Evolutionary conservation across 2,888 invertebrate genomes (phyloP).

Genomic region (Callyntrura sp.): DNA sequence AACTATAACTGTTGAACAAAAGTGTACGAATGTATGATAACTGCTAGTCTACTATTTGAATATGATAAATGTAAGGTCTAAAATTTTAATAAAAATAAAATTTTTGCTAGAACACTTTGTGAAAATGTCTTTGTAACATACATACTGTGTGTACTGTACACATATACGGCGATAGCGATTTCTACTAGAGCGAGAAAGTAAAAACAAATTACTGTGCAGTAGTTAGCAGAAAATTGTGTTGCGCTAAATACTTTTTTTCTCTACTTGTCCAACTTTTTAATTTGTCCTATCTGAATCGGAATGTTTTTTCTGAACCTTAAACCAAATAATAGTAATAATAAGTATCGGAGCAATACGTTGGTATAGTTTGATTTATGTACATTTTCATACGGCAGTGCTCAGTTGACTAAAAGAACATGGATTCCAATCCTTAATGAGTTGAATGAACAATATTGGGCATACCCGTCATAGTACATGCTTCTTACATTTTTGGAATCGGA

Average conservation of each 20-base stretch:
- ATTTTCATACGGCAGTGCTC: conserved; percentile 78
- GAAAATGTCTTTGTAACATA: conserved; percentile 6
- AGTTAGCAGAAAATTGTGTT: background rate
- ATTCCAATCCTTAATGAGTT: background rate
- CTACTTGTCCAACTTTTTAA: background rate
- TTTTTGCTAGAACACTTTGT: background rate
- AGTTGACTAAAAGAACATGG: conserved; percentile 71
- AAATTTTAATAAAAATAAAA: too few species aligned
- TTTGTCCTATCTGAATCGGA: background rate
- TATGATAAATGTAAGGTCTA: too few species aligned
- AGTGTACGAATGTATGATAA: too few species aligned
- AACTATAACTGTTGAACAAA: too few species aligned
- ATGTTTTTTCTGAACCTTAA: conserved; percentile 9
- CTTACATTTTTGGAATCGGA: conserved; percentile 79
- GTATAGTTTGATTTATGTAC: conserved; percentile 56
- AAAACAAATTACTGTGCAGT: too few species aligned
- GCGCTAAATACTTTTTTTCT: background rate
- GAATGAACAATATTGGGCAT: conserved; percentile 39
- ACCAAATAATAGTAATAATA: background rate
- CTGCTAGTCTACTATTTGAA: too few species aligned
- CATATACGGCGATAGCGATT: background rate
- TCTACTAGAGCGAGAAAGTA: background rate
- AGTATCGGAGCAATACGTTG: conserved; percentile 38
- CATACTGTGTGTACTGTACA: background rate
- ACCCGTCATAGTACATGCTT: background rate